phyloP scores from a whole-genome alignment of 2,113 vertebrate genomes.

The Scolopax mira region DNA sequence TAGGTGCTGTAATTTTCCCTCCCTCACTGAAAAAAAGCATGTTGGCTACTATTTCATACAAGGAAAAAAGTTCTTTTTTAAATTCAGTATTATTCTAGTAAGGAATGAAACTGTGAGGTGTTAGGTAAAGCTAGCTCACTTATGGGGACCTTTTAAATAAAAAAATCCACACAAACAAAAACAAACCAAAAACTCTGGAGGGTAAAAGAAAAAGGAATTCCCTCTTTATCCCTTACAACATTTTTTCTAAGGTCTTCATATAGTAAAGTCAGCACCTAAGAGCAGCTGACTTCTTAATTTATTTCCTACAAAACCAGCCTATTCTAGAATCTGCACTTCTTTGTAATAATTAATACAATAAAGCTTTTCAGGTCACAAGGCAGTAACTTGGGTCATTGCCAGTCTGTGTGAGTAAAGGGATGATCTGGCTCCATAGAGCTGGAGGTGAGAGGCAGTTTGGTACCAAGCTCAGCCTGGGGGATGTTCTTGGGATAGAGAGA shows the following conservation, averaged over 20 bases:
- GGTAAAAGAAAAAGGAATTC: neutral
- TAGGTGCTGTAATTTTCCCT: neutral
- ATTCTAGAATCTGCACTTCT: neutral
- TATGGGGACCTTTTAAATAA: neutral
- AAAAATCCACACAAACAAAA: neutral
- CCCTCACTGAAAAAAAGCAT: neutral
- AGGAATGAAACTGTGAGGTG: neutral
- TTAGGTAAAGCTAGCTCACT: neutral
- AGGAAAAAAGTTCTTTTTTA: neutral
- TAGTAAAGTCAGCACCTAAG: neutral
- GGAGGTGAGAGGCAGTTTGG: neutral
- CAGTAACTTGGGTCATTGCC: neutral
- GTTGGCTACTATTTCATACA: neutral
- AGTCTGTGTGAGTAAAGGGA: neutral
- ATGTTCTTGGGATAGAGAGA: neutral
- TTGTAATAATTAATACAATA: neutral
- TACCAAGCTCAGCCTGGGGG: fast-evolving
- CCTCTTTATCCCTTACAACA: fast-evolving
- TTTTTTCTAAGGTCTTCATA: neutral
- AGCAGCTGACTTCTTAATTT: neutral
- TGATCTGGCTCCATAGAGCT: neutral
- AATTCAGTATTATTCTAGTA: neutral
- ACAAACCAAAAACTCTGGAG: neutral
- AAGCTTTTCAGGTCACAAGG: neutral
- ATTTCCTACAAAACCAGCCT: neutral